phyloP scores from a whole-genome alignment of 2,113 vertebrate species.

The Sitta europaea region DNA sequence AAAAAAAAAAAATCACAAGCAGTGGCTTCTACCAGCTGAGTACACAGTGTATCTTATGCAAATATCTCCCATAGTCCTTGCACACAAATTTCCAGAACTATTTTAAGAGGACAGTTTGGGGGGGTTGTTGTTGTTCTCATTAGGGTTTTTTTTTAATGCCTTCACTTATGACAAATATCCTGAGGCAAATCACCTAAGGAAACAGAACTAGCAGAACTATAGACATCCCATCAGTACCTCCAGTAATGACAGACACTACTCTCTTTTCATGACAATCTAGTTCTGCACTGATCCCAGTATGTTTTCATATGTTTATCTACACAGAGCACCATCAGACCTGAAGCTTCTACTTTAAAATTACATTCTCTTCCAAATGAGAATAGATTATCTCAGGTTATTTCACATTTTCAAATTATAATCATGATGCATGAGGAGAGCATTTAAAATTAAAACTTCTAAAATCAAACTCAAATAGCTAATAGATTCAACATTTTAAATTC shows the following conservation, averaged over 20 bases:
- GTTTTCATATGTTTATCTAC: not conserved
- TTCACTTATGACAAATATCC: not conserved
- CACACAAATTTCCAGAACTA: not conserved
- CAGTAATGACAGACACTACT: not conserved
- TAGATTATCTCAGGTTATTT: not conserved
- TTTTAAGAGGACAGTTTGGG: not conserved
- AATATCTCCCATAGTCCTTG: not conserved
- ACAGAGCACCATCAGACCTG: not conserved
- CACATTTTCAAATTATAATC: not conserved
- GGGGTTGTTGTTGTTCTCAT: not conserved
- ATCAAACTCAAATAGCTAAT: not conserved
- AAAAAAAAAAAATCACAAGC: not conserved
- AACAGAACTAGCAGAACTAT: not conserved
- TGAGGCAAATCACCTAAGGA: not conserved
- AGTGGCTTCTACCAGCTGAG: not conserved
- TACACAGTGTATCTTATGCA: not conserved
- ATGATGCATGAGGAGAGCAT: not conserved
- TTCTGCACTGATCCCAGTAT: not conserved
- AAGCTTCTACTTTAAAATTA: not conserved
- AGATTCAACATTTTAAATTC: not conserved
- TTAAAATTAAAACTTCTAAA: not conserved
- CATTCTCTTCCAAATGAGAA: not conserved
- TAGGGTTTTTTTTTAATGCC: not conserved
- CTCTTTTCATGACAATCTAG: not conserved
- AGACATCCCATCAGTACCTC: not conserved